Base-by-base conservation (phyloP, 2,888 invertebrate species). In the Noctua janthina region DNA sequence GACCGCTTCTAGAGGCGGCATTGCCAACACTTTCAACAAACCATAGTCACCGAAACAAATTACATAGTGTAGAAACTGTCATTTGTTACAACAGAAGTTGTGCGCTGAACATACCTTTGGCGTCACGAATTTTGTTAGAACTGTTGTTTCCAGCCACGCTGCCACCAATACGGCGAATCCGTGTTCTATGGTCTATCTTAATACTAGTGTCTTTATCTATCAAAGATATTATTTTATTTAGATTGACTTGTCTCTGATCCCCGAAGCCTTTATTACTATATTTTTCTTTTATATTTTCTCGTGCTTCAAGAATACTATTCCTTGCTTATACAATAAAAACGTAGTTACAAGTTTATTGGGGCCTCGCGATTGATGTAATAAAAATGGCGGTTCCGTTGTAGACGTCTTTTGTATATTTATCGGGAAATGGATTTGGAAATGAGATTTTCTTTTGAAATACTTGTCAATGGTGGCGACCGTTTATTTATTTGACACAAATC, bases 341-440 rank as follows among this genome's bases (percentile, higher is more conserved):
- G 49, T 59, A 79, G 79, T 86, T 76, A 83, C 69, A 79, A 82
- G 64, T 90, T 83, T 88, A 88, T 83, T 80, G 81, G 51, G 66
- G 78, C 70, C 43, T 68, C 76, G 66, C 78, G 62, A 80, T 79
- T 75, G 69, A 81, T 70, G 72, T 79, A 68, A 86, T 83, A 79
- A 83, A 88, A 88, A 78, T 62, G 72, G 75, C 77, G 69, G 78
- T 81, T 78, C 66, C 51, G 49, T 46, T 82, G 67, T 76, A 74
- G 67, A 76, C 64, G 79, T 68, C 70, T 84, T 84, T 82, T 69
- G 75, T 88, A 75, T 76, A 75, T 80, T 81, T 82, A 83, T 82
- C n/a, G 76, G 54, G 49, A 81, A 81, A 83, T 78, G 54, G 85
- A 84, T 84, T 87, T 87, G 67, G 82, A 66, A 81, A 81, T 59